Base-by-base conservation (phyloP, 2,113 vertebrate species). In the Pholis gunnellus region DNA sequence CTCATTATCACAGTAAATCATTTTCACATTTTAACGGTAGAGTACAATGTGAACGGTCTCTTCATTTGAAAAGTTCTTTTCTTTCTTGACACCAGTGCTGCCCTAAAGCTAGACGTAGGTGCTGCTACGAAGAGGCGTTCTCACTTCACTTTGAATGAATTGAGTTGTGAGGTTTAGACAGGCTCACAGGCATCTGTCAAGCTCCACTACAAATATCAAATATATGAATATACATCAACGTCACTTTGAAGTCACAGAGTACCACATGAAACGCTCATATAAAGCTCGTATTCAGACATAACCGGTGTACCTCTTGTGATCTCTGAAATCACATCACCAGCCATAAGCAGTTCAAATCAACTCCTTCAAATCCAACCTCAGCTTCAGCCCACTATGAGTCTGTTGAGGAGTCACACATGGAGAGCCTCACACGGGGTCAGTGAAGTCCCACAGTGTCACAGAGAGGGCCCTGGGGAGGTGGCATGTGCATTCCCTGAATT, bases 281-380 rank as follows among this genome's bases (percentile, higher is more conserved):
- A 31, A 85, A 85, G 83, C 81, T 86, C 65, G 7, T 67, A 78
- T 90, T 88, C 68, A 89, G 56, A 61, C 77, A 84, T 90, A 89
- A 93, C 90, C 88, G 2, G 72, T 88, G 42, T 93, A 93, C 94
- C 90, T 94, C 90, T 85, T 78, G 66, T 75, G 65, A 82, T 87
- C 75, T 82, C 84, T 81, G 88, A 89, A 78, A 83, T 91, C 81
- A 81, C 82, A 77, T 77, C 63, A 87, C 57, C 61, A 67, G 73
- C 73, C 79, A 72, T n/a, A 74, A 73, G 46, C 69, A 65, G 54
- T 64, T 86, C 44, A 46, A 72, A 46, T 60, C 64, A 40, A 59
- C 60, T 60, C 38, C 31, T 66, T 42, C 14, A 63, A 36, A 40
- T 40, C 7, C 38, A 40, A 6, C 7, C 1, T 40, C 40, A 52